Base-by-base conservation (phyloP, 2,113 vertebrate species). In the Brachyhypopomus gauderio region DNA sequence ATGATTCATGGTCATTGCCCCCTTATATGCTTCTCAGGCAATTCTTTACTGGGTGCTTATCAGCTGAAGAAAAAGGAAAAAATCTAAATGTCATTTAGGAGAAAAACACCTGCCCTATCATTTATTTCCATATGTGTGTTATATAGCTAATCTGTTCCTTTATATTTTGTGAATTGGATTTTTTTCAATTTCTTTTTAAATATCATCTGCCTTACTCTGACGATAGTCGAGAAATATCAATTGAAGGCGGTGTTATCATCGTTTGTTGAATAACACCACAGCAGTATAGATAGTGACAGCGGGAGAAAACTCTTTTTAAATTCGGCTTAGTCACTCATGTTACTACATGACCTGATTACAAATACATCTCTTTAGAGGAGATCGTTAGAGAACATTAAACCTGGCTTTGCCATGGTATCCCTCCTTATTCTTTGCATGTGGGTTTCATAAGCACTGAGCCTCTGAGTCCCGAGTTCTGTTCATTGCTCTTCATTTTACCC, bases 401-500 rank as follows among this genome's bases (percentile, higher is more conserved):
- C 4, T 36, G 20, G 34, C 36, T 17, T 48, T 36, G 25, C 12
- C 38, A 77, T 58, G 82, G 59, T 78, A 16, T 69, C 38, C 17
- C 45, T 64, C 20, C 19, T 69, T 72, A 55, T 27, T 14, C 16
- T 73, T 64, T 23, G 23, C 36, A 72, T 84, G 78, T 88, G 69
- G 84, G 81, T 85, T 83, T 83, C 75, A 89, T 87, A 79, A 85
- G 82, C 82, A 84, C 45, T 82, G 83, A 36, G 7, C 86, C 74
- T 79, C 62, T 87, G 86, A 88, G 88, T 87, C 88, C 86, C 59
- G 77, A 88, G 84, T 90, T 85, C 84, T 87, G 89, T 90, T 90
- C 83, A 90, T 93, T 89, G 89, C 84, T 88, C 89, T 86, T 86
- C 86, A 85, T 88, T 90, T 87, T 90, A 55, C 76, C 79, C 80